Evolutionary conservation across 2,888 invertebrate species (phyloP), one percentile per base, ranked within the genome.

Genomic region (Iphiclides podalirius): DNA sequence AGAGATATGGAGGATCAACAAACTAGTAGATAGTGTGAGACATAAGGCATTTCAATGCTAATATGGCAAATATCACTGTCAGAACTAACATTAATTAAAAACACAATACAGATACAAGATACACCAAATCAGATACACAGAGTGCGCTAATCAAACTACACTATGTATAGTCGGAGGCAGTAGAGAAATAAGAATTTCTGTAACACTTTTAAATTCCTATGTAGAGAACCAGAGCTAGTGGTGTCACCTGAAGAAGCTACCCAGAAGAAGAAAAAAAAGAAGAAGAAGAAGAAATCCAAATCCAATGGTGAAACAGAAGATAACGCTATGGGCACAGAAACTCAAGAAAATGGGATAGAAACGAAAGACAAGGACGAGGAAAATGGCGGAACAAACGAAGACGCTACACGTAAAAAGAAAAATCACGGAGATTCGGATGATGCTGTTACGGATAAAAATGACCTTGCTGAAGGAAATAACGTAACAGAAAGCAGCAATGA

Each of bases 231-330:
- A 15, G 81, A 84, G 58, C 60, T 81, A 52, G 67, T 73, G 3
- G 72, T 77, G 1, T 72, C 83, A 9, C 55, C 71, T 48, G 69
- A 77, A 64, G 64, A 79, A 61, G 69, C 66, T 14, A 77, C 72
- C 37, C 81, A 77, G 60, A 86, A 80, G 63, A 78, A 80, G 55
- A 83, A 79, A 62, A 83, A 79, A 66, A 88, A 78, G 60, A 75
- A 74, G 60, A 78, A 77, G 56, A 73, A 26, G 15, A 13, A 38
- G 31, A 46, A 46, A 35, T 33, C 14, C 23, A 44, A 9, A 9
- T 14, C 11, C 26, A 53, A 52, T 35, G 39, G 9, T 14, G 15
- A 13, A 31, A 11, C n/a, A 0, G 31, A 31, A 14, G n/a, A 40
- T 11, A 39, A 26, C 35, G 8, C n/a, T 26, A 9, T 1, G 20